Base-by-base conservation (phyloP, 1,140 invertebrate genomes). In the Pectinophora gossypiella region DNA sequence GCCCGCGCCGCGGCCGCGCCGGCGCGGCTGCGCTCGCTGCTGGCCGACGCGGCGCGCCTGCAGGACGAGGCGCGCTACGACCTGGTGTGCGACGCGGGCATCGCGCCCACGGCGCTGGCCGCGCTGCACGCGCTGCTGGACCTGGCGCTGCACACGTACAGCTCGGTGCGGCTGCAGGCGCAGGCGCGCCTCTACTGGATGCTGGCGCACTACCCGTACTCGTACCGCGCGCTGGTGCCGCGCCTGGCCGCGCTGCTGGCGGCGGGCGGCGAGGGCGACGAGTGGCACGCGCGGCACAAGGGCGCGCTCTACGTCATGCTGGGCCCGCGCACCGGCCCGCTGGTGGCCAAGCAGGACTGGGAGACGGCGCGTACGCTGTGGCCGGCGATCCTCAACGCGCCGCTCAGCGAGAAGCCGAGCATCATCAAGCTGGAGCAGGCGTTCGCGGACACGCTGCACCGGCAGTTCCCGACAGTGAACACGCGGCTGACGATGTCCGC, bases 271-370 rank as follows among this genome's bases (percentile, higher is more conserved):
- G 66, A 76, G 7, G 81, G 76, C 0, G 83, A 85, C 12, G 83
- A 86, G 21, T 76, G 72, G 65, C 77, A 86, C 58, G 77, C 72
- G 4, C 53, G 57, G 0, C 83, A 83, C 52, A 86, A 86, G 48
- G 96, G 96, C 22, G 90, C 92, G 6, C 77, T 98, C 13, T 95
- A 94, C 79, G 89, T 97, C 18, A 78, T 98, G 16, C 72, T 94
- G 13, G 93, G 93, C 2, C 90, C 91, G 0, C 92, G 92, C 36
- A 51, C 64, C 1, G 85, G 87, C 0, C 91, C 92, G 0, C 76
- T 96, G 6, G 76, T 94, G 1, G 90, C 91, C 5, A 91, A 92
- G 64, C 91, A 92, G 51, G 92, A 96, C 76, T 98, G 96, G 95
- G 87, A 91, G 1, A 88, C 93, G 2, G 85, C 97, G 2, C 74